A percentile compares a stretch with the other conserved stretches of the same genome.
phyloP scores from a whole-genome alignment of 64 coral and sea anemone genomes.

The Stylophora pistillata region DNA sequence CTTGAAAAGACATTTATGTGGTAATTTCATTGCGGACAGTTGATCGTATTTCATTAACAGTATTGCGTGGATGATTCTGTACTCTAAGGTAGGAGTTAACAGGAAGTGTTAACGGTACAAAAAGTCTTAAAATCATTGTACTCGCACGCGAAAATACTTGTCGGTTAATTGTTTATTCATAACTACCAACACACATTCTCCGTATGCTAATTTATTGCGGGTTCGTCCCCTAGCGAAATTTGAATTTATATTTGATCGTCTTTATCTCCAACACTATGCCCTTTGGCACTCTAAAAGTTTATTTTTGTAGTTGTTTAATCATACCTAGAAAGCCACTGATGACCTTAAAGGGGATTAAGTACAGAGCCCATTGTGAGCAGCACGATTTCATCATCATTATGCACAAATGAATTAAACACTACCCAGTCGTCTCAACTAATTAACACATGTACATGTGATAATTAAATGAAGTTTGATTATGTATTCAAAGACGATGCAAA shows the following conservation, averaged over 20 bases:
- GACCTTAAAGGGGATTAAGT: too few species aligned
- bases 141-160: conserved; percentile 18
- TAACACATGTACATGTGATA: not conserved
- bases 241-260: not conserved
- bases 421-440: not conserved
- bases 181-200: not conserved
- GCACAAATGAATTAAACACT: not conserved
- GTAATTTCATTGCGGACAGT: not conserved
- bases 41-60: not conserved
- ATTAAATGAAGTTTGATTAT: not conserved
- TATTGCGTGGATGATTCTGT: not conserved
- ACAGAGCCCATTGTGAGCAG: too few species aligned
- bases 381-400: not conserved
- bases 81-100: too few species aligned
- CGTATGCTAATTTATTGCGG: conserved; percentile 40
- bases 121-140: conserved; percentile 4
- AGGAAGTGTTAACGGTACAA: conserved; percentile 16
- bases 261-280: not conserved
- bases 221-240: conserved; percentile 38
- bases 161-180: not conserved
- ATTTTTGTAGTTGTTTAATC: too few species aligned
- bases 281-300: not conserved
- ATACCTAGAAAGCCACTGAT: too few species aligned
- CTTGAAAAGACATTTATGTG: not conserved
- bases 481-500: not conserved